Percentiles rank a stretch among this genome's conserved stretches.
Conservation (phyloP, 2,113 vertebrate species). For the Octodon degus region DNA sequence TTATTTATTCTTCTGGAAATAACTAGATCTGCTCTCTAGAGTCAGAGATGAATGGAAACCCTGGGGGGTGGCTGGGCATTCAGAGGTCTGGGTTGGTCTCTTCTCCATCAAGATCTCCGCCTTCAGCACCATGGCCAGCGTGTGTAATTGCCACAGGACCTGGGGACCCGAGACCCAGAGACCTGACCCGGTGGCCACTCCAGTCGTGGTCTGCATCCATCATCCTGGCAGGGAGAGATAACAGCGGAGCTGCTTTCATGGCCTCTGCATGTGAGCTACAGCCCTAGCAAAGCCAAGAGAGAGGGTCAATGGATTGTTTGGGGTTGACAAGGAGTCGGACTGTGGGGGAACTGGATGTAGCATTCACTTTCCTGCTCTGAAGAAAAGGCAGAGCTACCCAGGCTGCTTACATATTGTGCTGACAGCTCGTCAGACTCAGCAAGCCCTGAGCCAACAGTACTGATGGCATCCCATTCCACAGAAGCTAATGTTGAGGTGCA, state of each 20-base stretch:
- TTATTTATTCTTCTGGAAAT: conserved; percentile 71
- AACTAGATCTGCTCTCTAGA: conserved; percentile 40
- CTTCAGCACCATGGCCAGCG: background rate
- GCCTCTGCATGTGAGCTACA: background rate
- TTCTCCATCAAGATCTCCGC: too few relatives aligned
- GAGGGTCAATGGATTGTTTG: background rate
- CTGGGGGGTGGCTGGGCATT: background rate
- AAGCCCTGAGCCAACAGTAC: background rate
- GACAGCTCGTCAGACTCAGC: background rate
- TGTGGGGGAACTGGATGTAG: background rate
- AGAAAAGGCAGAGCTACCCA: background rate
- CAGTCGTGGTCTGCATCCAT: background rate
- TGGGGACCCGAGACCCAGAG: background rate
- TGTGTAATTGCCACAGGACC: too few relatives aligned
- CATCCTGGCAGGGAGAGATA: background rate
- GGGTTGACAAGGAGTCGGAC: rapidly evolving
- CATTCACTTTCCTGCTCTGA: background rate
- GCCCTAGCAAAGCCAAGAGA: background rate
- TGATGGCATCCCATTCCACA: background rate
- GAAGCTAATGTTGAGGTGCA: background rate
- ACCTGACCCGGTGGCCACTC: rapidly evolving
- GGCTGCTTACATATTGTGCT: background rate
- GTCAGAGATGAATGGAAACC: background rate
- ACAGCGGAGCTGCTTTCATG: rapidly evolving
- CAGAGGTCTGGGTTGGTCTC: background rate